These are phyloP conservation scores for Gobio gobio DNA, from an alignment of 2,113 vertebrate species.

Conservation along the genomic window DNA sequence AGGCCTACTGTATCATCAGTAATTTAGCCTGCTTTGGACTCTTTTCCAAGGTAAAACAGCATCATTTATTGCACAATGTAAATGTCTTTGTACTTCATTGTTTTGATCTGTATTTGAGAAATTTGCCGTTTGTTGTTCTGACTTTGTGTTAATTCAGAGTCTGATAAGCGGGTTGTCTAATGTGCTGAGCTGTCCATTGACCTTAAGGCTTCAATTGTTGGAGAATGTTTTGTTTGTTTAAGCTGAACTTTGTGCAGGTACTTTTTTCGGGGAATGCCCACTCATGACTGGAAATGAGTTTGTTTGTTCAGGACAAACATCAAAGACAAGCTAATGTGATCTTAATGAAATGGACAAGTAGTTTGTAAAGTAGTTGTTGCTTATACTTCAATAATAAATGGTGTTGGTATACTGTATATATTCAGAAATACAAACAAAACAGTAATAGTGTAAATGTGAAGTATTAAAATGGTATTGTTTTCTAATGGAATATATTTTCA, in stretches of 20 bases:
- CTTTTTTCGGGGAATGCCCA: neutral
- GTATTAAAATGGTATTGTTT: neutral
- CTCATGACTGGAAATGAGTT: neutral
- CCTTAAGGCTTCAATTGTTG: neutral
- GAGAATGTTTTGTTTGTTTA: neutral
- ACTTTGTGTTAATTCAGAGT: neutral
- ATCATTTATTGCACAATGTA: neutral
- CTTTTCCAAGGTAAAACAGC: slow-evolving; percentile 86
- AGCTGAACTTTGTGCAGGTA: slow-evolving; percentile 26
- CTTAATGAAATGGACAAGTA: neutral
- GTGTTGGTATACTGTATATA: neutral
- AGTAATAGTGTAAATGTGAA: neutral
- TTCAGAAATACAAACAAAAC: neutral
- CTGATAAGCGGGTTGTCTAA: neutral
- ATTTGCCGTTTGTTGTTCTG: neutral
- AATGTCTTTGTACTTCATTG: neutral
- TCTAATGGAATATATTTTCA: neutral
- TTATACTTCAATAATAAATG: neutral
- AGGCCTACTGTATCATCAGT: slow-evolving; percentile 97
- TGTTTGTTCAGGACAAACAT: slow-evolving; percentile 33
- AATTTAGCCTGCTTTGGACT: slow-evolving; percentile 91
- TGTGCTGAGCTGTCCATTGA: neutral
- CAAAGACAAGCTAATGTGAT: neutral
- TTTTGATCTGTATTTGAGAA: neutral
- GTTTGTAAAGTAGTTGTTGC: neutral